Percentiles rank a stretch among this genome's conserved stretches.
These are phyloP conservation scores for Brassicogethes aeneus DNA, from an alignment of 2,888 invertebrate genomes.

Conservation along the genomic window DNA sequence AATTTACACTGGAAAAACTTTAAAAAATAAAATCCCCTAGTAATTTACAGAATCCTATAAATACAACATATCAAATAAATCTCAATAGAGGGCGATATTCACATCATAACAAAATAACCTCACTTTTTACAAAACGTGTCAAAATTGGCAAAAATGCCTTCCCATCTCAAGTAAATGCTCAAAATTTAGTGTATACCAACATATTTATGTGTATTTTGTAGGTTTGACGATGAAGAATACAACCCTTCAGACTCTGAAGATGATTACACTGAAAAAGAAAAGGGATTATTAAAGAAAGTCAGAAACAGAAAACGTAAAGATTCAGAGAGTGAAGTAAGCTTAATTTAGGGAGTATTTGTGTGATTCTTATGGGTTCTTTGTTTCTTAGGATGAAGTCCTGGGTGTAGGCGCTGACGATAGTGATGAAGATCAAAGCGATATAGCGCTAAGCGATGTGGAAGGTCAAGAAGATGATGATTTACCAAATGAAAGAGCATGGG, in stretches of 20 bases:
- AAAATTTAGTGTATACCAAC: too few relatives aligned
- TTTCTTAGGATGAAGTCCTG: constrained; percentile 50
- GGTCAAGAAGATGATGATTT: constrained; percentile 60
- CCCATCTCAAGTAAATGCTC: too few relatives aligned
- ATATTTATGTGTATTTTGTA: too few relatives aligned
- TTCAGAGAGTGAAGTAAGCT: constrained; percentile 39
- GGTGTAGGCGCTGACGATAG: constrained; percentile 44
- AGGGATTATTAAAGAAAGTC: constrained; percentile 51
- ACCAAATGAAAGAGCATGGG: constrained; percentile 82
- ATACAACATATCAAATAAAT: too few relatives aligned
- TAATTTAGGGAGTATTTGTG: neutral
- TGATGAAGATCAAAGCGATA: constrained; percentile 41
- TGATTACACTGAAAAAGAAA: constrained; percentile 60
- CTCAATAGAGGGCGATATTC: too few relatives aligned
- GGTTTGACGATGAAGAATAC: neutral
- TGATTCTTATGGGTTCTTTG: constrained; percentile 1
- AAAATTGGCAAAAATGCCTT: too few relatives aligned
- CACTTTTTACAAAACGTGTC: too few relatives aligned
- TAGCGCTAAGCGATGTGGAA: constrained; percentile 69
- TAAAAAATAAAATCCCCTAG: too few relatives aligned
- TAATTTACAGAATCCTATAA: too few relatives aligned
- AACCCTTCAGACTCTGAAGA: constrained; percentile 53
- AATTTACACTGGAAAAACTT: too few relatives aligned
- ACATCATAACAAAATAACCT: too few relatives aligned
- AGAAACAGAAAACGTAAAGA: constrained; percentile 46